Conservation (phyloP, 2,888 invertebrate genomes). For the Lysandra coridon region DNA sequence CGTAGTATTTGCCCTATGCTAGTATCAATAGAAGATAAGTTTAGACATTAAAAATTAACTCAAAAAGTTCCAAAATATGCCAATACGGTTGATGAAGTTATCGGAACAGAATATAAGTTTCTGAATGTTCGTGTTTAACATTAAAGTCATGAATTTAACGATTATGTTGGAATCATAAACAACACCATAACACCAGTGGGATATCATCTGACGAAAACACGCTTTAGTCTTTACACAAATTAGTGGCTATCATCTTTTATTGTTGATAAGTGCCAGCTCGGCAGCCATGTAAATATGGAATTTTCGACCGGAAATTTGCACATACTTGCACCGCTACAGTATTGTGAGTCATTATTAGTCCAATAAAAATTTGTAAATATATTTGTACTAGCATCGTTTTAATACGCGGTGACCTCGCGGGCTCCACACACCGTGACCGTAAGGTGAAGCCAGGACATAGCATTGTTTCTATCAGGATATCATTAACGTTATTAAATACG, state of each 20-base stretch:
- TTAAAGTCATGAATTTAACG: neutral
- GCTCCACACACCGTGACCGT: neutral
- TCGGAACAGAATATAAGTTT: neutral
- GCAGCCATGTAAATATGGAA: slow-evolving; percentile 42
- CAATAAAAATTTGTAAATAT: slow-evolving; percentile 24
- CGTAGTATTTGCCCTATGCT: neutral
- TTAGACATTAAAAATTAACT: neutral
- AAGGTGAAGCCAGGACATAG: neutral
- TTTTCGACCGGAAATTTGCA: slow-evolving; percentile 54
- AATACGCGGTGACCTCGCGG: slow-evolving; percentile 8
- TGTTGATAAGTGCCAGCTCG: slow-evolving; percentile 23
- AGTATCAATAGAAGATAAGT: neutral
- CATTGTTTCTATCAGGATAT: slow-evolving; percentile 15
- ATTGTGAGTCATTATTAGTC: slow-evolving; percentile 44
- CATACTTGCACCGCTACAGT: slow-evolving; percentile 52
- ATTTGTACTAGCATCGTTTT: neutral
- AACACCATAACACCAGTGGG: slow-evolving; percentile 1
- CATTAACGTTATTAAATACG: slow-evolving; percentile 3
- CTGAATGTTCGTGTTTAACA: neutral
- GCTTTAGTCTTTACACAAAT: neutral
- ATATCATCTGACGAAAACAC: neutral
- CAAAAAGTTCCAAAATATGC: neutral
- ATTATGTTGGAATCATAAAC: slow-evolving; percentile 4
- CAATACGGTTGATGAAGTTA: neutral
- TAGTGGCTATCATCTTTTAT: slow-evolving; percentile 1